These are phyloP conservation scores for Leuciscus idus DNA, from an alignment of 2,113 vertebrate species.

Conservation along the genomic window DNA sequence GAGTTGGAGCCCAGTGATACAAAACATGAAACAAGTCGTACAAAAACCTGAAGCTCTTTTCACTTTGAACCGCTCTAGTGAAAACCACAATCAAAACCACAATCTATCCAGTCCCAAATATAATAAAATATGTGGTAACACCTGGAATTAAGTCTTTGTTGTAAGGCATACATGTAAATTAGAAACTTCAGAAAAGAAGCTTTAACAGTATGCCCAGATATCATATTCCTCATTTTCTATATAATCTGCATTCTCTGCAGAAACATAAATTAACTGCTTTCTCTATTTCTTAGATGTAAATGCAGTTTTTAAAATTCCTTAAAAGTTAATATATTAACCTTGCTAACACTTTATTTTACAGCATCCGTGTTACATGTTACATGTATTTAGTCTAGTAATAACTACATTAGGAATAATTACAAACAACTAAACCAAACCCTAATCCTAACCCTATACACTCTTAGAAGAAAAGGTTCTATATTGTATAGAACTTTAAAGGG, in stretches of 20 bases:
- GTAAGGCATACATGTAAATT: not conserved
- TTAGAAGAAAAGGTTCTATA: too few species aligned
- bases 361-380: too few species aligned
- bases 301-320: not conserved
- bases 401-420: too few species aligned
- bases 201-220: not conserved
- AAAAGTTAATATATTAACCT: not conserved
- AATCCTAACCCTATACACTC: too few species aligned
- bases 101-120: not conserved
- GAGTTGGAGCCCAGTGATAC: too few species aligned
- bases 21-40: too few species aligned
- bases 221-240: not conserved
- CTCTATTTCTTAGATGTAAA: not conserved
- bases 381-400: too few species aligned
- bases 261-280: not conserved
- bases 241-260: not conserved
- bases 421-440: too few species aligned
- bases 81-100: too few species aligned
- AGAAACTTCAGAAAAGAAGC: not conserved
- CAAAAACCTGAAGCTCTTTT: constrained; percentile 4
- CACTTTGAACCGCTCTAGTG: not conserved
- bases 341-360: too few species aligned
- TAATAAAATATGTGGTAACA: not conserved
- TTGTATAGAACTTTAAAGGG: too few species aligned
- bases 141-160: not conserved